Conservation (phyloP, 2,113 vertebrate species). For the Nibea albiflora region DNA sequence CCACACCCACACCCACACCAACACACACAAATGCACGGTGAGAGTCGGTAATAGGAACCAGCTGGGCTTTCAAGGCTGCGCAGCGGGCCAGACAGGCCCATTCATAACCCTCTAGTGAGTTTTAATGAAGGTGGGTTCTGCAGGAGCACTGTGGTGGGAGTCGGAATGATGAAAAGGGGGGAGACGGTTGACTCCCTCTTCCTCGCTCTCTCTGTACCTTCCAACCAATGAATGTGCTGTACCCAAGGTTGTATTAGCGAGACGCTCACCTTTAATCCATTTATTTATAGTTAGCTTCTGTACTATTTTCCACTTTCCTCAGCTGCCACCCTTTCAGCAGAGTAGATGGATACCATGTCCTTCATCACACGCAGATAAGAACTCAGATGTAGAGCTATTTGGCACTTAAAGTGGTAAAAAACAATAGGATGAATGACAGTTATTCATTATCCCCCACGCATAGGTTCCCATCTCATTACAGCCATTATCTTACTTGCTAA, state of each 20-base stretch:
- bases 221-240: conserved; percentile 43
- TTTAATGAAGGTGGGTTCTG: conserved; percentile 84
- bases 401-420: conserved; percentile 1
- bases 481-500: background rate
- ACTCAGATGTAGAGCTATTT: background rate
- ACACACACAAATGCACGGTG: conserved; percentile 45
- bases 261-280: conserved; percentile 32
- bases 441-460: background rate
- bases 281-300: conserved; percentile 18
- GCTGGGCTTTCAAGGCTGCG: conserved; percentile 83
- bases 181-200: conserved; percentile 53
- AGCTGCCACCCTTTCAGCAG: background rate
- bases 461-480: background rate
- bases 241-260: conserved; percentile 10
- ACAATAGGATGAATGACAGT: background rate
- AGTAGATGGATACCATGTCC: background rate
- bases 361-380: background rate
- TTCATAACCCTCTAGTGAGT: conserved; percentile 86
- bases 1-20: conserved; percentile 37
- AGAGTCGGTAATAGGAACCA: conserved; percentile 85
- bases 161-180: conserved; percentile 62
- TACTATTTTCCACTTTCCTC: background rate
- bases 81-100: conserved; percentile 82
- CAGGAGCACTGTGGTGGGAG: conserved; percentile 59
- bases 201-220: conserved; percentile 45